Conservation (phyloP, 2,113 vertebrate species). For the Anas platyrhynchos region DNA sequence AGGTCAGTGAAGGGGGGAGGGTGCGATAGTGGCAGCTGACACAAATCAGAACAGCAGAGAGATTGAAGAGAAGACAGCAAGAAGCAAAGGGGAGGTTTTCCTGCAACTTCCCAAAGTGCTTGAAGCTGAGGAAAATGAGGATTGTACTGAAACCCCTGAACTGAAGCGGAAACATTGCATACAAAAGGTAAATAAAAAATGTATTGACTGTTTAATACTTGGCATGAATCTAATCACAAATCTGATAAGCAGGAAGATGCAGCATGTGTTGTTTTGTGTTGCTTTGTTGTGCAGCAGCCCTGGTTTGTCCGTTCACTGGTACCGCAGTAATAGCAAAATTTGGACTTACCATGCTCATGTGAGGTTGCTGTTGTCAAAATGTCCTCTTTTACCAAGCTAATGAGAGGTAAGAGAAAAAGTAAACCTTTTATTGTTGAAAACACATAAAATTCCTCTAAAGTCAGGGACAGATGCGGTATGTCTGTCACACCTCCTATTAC, state of each 20-base stretch:
- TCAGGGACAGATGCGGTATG: background rate
- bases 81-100: background rate
- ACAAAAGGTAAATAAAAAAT: background rate
- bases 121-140: background rate
- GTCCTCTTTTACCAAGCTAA: background rate
- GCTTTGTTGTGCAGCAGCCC: background rate
- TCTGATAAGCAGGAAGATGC: accelerated
- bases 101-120: background rate
- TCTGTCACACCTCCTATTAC: background rate
- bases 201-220: background rate
- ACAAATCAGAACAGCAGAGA: background rate
- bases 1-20: no score
- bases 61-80: background rate
- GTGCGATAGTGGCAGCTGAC: background rate
- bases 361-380: background rate
- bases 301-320: background rate
- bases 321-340: background rate
- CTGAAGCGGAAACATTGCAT: background rate
- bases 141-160: background rate
- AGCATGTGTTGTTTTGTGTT: accelerated
- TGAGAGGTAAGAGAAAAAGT: no score
- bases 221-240: background rate
- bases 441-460: background rate
- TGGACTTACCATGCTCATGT: background rate
- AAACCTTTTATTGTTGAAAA: no score